A percentile compares a stretch with the other conserved stretches of the same genome.
Evolutionary conservation across 2,888 invertebrate genomes (phyloP).

Genomic region (Ceraclea dissimilis): DNA sequence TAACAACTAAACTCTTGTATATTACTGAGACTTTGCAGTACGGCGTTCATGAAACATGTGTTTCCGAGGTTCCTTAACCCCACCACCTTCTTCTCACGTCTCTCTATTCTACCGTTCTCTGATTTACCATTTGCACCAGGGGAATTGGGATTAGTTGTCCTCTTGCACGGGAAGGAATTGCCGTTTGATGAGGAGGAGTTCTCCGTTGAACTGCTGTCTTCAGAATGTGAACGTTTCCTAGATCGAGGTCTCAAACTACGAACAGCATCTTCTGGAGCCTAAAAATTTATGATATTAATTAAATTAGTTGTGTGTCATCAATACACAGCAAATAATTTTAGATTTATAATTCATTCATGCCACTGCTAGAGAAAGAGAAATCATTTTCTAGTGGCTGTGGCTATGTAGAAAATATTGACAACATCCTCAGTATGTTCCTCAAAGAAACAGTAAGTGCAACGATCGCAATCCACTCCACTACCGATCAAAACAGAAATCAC

Average conservation of each 20-base stretch:
- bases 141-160: conserved; percentile 26
- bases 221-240: conserved; percentile 53
- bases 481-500: no score
- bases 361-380: no score
- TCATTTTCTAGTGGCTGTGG: no score
- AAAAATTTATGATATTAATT: no score
- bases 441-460: no score
- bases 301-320: no score
- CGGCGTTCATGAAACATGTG: conserved; percentile 83
- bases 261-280: conserved; percentile 41
- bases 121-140: conserved; percentile 35
- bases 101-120: conserved; percentile 44
- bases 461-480: no score
- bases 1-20: conserved; percentile 78
- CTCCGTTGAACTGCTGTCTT: conserved; percentile 48
- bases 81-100: conserved; percentile 55
- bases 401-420: no score
- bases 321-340: no score
- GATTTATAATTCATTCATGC: no score
- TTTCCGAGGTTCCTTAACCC: conserved; percentile 76
- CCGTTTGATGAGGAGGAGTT: conserved; percentile 32
- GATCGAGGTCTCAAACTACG: conserved; percentile 53
- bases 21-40: conserved; percentile 75
- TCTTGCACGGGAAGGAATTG: conserved; percentile 14
- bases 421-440: no score